Evolutionary conservation across 1,140 invertebrate species (phyloP), one percentile per base, ranked within the genome.

Genomic region (Laupala kohalensis): DNA sequence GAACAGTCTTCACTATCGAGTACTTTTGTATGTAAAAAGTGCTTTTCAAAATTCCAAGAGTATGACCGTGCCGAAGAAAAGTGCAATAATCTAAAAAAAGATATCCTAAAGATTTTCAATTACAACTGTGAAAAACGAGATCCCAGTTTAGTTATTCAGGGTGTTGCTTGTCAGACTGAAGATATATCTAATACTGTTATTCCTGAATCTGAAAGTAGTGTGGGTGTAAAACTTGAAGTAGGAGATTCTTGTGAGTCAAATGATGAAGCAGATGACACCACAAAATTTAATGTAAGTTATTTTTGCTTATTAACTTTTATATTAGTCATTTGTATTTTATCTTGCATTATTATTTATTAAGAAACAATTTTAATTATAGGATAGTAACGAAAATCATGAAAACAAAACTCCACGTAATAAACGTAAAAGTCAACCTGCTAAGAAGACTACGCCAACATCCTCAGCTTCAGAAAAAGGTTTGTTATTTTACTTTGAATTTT

Each of bases 1-100:
- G 68, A 73, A n/a, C 68, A 66, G 25, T 64, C 71, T 6, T 74
- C 78, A 23, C 69, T 76, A 25, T 68, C 69, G 6, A 74, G 78
- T 24, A 74, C 77, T 6, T 77, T 76, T 4, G 67, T 81, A 9
- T 81, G 79, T 72, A 67, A 69, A 5, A 74, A 74, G 75, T 81
- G 79, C 71, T 78, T 78, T 53, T 76, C 75, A 72, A 71, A 80
- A 4, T 80, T 80, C 68, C 74, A 78, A 75, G 76, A 78, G 72
- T 75, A 80, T n/a, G 78, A 80, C 62, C 76, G 80, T 73, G 77
- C 79, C 0, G 77, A 79, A 62, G 77, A 76, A 72, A 80, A 76
- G 25, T 78, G 76, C 23, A 69, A 75, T 62, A 80, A 76, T 62
- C 77, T 78, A 67, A 74, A 75, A 68, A 71, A 72, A 69, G 78